Evolutionary conservation across 2,797 vertebrate species (phyloP).

Genomic region (Selene dorsalis): DNA sequence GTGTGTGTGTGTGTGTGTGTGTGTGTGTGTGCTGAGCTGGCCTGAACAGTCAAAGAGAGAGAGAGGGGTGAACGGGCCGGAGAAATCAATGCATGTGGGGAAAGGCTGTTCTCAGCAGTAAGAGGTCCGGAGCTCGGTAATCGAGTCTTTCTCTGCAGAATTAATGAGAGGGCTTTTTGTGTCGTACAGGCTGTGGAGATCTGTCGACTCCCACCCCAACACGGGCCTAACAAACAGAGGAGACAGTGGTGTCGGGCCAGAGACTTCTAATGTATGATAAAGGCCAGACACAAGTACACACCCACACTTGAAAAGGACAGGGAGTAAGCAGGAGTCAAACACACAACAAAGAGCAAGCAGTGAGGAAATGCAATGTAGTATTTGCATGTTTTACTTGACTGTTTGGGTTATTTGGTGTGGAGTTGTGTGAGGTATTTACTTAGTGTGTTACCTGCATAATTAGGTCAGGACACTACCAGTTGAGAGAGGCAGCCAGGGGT

Average conservation of each 20-base stretch:
- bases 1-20: constrained; percentile 48
- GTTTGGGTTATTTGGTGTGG: too few relatives aligned
- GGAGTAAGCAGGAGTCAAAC: too few relatives aligned
- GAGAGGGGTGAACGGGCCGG: constrained; percentile 22
- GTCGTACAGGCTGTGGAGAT: constrained; percentile 38
- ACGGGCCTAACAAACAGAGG: constrained; percentile 30
- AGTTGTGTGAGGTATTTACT: too few relatives aligned
- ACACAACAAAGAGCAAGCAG: too few relatives aligned
- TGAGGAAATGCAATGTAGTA: too few relatives aligned
- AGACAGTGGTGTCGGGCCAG: constrained; percentile 2
- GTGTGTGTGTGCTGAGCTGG: constrained; percentile 63
- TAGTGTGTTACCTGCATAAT: too few relatives aligned
- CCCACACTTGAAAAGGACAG: too few relatives aligned
- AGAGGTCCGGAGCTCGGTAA: constrained; percentile 60
- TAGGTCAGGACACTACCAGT: too few relatives aligned
- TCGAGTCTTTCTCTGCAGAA: constrained; percentile 74
- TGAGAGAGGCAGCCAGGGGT: too few relatives aligned
- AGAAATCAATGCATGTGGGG: constrained; percentile 71
- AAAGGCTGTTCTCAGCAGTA: constrained; percentile 79
- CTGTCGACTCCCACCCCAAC: constrained; percentile 44
- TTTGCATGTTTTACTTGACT: too few relatives aligned
- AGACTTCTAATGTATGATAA: constrained; percentile 3
- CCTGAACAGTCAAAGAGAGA: too few relatives aligned
- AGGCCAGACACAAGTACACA: not conserved
- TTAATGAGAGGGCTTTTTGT: constrained; percentile 68